phyloP scores from a whole-genome alignment of 2,888 invertebrate species.

The Allolobophora icterica region DNA sequence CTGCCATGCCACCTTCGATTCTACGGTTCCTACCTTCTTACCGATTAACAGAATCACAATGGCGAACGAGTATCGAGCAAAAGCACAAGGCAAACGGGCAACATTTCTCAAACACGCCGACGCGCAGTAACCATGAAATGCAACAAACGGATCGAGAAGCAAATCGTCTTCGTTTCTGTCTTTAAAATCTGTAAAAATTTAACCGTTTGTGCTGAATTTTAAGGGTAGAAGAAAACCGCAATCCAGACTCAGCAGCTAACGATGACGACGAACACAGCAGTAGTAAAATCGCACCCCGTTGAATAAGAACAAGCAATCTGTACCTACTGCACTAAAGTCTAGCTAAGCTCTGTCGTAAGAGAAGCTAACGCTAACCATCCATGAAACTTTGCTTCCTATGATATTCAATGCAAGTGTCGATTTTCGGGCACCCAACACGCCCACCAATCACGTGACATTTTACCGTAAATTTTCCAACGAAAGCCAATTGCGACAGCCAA shows the following conservation, averaged over 20 bases:
- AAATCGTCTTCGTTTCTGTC: not conserved
- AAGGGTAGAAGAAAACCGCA: not conserved
- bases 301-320: not conserved
- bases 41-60: slow-evolving; percentile 11
- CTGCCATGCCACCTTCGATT: not conserved
- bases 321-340: not conserved
- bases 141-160: not conserved
- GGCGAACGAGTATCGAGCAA: not conserved
- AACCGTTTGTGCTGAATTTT: not conserved
- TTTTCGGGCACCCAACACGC: slow-evolving; percentile 35
- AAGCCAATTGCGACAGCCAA: not conserved
- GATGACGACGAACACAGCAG: not conserved
- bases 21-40: not conserved
- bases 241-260: slow-evolving; percentile 19
- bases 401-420: slow-evolving; percentile 28
- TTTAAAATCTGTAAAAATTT: slow-evolving; percentile 9
- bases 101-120: slow-evolving; percentile 1
- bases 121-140: not conserved
- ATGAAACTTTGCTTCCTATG: not conserved
- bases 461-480: not conserved
- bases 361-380: not conserved
- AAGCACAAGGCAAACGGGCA: not conserved
- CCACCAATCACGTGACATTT: slow-evolving; percentile 37
- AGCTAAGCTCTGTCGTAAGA: not conserved
- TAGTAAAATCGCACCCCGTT: not conserved